Evolutionary conservation across 2,113 vertebrate species (phyloP).

Genomic region (Athene noctua): DNA sequence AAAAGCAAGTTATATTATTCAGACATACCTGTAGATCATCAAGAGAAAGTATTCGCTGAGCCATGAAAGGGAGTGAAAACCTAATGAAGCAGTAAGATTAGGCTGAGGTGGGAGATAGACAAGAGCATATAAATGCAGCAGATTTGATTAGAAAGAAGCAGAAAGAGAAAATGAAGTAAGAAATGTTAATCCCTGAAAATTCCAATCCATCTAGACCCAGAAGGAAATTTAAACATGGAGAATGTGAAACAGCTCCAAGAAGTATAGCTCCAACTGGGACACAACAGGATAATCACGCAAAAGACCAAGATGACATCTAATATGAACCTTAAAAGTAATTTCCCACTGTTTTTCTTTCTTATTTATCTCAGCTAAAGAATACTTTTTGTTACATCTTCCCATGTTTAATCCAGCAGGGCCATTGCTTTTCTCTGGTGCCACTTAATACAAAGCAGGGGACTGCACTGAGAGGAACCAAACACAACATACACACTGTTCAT

Average conservation of each 20-base stretch:
- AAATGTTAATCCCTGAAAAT: not conserved
- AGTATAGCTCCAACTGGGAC: not conserved
- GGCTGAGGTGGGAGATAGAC: not conserved
- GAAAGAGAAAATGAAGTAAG: not conserved
- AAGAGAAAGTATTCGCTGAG: slow-evolving; percentile 26
- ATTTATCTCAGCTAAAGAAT: not conserved
- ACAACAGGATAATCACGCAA: not conserved
- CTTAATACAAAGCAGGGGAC: not conserved
- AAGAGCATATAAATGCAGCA: not conserved
- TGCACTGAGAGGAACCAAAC: not conserved
- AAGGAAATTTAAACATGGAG: not conserved
- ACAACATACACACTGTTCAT: not conserved
- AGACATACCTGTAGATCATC: slow-evolving; percentile 16
- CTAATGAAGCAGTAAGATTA: slow-evolving; percentile 26
- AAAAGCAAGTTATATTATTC: not conserved
- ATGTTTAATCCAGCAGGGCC: not conserved
- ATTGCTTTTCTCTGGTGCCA: not conserved
- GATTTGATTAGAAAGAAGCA: not conserved
- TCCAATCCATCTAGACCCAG: not conserved
- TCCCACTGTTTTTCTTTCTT: not conserved
- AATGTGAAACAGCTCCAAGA: not conserved
- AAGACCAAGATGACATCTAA: not conserved
- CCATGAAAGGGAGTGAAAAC: slow-evolving; percentile 1
- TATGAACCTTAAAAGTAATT: not conserved
- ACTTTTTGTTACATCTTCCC: not conserved